Base-by-base conservation (phyloP, 2,797 vertebrate species). In the Erpetoichthys calabaricus region DNA sequence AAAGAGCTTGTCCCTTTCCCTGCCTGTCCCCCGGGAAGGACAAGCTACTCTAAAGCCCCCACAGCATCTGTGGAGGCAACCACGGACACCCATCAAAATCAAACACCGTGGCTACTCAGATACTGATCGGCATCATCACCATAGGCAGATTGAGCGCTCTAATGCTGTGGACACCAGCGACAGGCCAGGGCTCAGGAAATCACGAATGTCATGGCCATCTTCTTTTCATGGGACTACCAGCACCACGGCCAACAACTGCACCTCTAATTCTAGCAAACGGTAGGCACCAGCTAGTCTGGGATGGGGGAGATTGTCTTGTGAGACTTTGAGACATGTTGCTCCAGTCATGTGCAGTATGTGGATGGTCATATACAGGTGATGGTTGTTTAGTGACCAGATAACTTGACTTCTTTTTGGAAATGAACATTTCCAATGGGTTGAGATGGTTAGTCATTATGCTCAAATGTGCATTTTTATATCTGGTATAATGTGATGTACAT, bases 41-140 rank as follows among this genome's bases (percentile, higher is more conserved):
- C 87, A 90, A 70, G 86, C 89, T 64, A 87, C 90, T 63, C 81
- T 91, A 45, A 91, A 89, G 62, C 91, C 93, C 53, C 83, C 64
- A 60, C 92, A 97, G 75, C 94, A 97, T 81, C 89, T 97, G 9
- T 96, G 93, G 94, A 85, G 93, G 60, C 92, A 96, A 70, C 94
- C 94, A 45, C 82, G 93, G 63, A 97, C 91, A 70, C 93, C 91
- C 53, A 96, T 97, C 78, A 88, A 87, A 61, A 96, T 97, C 76
- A 89, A 95, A 65, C 93, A 95, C 70, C 89, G 94, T 45, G 93
- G 92, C 4, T 96, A 93, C 77, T 97, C 93, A 8, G 94, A 97
- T 76, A 89, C 88, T 5, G 92, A 91, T 70, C 82, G 91, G 63
- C 82, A 81, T 47, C 82, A 81, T 47, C 88, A 86, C 51, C 77